These are phyloP conservation scores for Megalops cyprinoides DNA, from an alignment of 2,797 vertebrate genomes.

Conservation along the genomic window DNA sequence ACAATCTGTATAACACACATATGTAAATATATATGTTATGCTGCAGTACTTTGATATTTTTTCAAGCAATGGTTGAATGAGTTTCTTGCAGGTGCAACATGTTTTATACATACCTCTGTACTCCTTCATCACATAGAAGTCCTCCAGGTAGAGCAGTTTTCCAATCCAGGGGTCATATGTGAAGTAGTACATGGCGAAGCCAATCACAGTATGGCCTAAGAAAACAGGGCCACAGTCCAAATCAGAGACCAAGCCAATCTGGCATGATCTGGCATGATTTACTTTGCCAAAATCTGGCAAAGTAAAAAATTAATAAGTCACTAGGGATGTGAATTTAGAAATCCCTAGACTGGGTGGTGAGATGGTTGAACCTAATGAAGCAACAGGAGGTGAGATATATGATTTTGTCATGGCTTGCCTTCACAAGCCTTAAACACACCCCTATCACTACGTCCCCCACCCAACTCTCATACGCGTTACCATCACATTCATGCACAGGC, in stretches of 20 bases:
- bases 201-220: conserved; percentile 62
- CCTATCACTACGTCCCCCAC: too few relatives aligned
- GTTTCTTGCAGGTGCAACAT: too few relatives aligned
- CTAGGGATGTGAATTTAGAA: conserved; percentile 25
- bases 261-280: too few relatives aligned
- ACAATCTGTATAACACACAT: background rate
- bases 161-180: conserved; percentile 78
- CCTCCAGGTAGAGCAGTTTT: conserved; percentile 79
- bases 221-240: background rate
- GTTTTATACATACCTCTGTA: conserved; percentile 61
- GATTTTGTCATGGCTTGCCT: too few relatives aligned
- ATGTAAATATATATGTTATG: background rate
- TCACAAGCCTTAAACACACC: too few relatives aligned
- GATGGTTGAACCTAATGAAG: too few relatives aligned
- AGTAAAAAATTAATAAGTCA: background rate
- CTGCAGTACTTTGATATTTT: background rate
- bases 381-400: too few relatives aligned
- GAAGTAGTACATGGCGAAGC: conserved; percentile 78
- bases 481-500: too few relatives aligned
- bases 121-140: conserved; percentile 75
- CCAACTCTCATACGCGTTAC: too few relatives aligned
- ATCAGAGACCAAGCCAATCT: background rate
- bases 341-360: conserved; percentile 14
- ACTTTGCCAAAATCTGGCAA: conserved; percentile 12
- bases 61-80: too few relatives aligned